Conservation (phyloP, 2,888 invertebrate genomes). For the Dexiosoma caninum region DNA sequence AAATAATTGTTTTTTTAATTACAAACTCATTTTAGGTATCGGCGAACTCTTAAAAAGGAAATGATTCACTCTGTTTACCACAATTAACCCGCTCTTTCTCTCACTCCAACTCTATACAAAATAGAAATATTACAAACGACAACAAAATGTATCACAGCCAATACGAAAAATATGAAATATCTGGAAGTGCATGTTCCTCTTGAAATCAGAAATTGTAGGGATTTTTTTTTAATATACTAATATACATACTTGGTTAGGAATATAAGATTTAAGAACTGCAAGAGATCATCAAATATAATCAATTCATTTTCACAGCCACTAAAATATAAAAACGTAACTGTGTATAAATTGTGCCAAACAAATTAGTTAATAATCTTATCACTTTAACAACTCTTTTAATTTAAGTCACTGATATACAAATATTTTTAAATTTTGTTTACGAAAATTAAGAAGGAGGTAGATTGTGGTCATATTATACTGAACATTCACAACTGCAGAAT, state of each 20-base stretch:
- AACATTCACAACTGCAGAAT: neutral
- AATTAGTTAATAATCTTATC: neutral
- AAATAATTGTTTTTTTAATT: neutral
- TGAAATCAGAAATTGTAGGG: neutral
- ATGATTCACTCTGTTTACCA: neutral
- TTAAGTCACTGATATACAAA: neutral
- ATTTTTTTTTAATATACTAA: too few species aligned
- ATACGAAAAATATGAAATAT: neutral
- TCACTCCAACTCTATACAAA: neutral
- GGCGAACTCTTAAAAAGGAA: slow-evolving; percentile 20
- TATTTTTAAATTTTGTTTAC: neutral
- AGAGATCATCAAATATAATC: neutral
- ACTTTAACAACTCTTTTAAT: neutral
- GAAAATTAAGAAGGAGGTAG: too few species aligned
- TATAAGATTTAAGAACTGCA: neutral
- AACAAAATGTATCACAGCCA: neutral
- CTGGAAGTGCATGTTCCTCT: neutral
- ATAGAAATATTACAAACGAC: neutral
- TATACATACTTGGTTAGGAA: too few species aligned
- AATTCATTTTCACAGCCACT: neutral
- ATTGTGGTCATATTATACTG: neutral
- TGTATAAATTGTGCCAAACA: slow-evolving; percentile 51
- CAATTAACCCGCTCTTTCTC: slow-evolving; percentile 26
- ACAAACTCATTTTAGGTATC: slow-evolving; percentile 41
- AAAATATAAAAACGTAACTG: neutral